Conservation (phyloP, 2,888 invertebrate species). For the Apomyelois bistriatella region DNA sequence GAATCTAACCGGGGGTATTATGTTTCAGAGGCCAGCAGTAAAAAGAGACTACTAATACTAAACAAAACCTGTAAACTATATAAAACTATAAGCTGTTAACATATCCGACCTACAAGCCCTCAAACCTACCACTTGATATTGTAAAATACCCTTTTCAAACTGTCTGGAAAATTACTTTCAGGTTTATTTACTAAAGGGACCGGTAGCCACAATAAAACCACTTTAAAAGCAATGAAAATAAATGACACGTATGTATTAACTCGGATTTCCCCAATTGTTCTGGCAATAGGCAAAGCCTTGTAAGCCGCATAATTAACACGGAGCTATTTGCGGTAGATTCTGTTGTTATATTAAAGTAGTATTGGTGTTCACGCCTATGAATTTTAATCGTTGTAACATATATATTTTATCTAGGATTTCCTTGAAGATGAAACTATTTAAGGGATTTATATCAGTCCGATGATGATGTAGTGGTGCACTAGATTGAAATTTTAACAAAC, state of each 20-base stretch:
- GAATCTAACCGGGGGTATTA: too few relatives aligned
- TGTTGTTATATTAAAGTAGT: neutral
- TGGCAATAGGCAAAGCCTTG: neutral
- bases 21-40: too few relatives aligned
- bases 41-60: too few relatives aligned
- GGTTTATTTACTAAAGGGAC: neutral
- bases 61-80: too few relatives aligned
- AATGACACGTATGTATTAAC: neutral
- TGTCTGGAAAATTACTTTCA: neutral
- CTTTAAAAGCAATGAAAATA: neutral
- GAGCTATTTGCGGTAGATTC: neutral
- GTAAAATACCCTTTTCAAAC: neutral
- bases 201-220: neutral
- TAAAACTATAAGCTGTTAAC: too few relatives aligned
- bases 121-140: too few relatives aligned
- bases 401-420: neutral
- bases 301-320: neutral
- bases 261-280: neutral
- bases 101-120: too few relatives aligned
- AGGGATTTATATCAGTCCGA: too few relatives aligned
- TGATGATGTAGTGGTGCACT: too few relatives aligned
- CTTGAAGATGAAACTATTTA: too few relatives aligned
- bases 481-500: too few relatives aligned
- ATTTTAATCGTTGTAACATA: neutral
- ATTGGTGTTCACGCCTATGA: neutral